Evolutionary conservation across 1,140 invertebrate genomes (phyloP), one percentile per base, ranked within the genome.

Genomic region (Aphis craccivora): DNA sequence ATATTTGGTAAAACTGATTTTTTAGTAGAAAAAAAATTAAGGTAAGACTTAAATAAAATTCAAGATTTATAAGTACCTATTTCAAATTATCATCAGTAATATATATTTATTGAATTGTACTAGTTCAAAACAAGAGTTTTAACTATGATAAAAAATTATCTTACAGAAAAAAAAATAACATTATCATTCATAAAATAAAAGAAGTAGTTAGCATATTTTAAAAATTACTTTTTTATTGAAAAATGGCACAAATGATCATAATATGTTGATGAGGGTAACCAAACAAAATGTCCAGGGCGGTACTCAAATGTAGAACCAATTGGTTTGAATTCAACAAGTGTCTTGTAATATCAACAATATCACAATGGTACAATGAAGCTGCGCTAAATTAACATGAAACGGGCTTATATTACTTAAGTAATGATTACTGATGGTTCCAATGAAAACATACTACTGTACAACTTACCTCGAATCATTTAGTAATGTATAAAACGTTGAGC

Each of bases 171-270:
- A 53, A n/a, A 6, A 67, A 67, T 67, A 67, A 67, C 4, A 48
- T 11, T 18, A n/a, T 14, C 14, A 76, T 2, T 0, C 11, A n/a
- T 67, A 76, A 76, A 76, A 76, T 76, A 76, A 76, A 76, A 76
- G n/a, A 76, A n/a, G 30, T 76, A n/a, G 60, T 18, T 76, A 0
- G 11, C 18, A n/a, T n/a, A n/a, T 35, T 67, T 67, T 18, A 4
- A 67, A 76, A 76, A 76, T 76, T 76, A 76, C 60, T 76, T 76
- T 76, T 76, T 76, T n/a, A n/a, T 76, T 76, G 60, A 76, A 76
- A 76, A 76, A 76, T 76, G 4, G n/a, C 60, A 76, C 60, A 30
- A n/a, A 76, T 76, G 60, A 6, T 76, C 60, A 76, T n/a, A 76
- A 35, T 67, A 67, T 67, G 11, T 67, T 18, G 60, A 60, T 60